Evolutionary conservation across 2,113 vertebrate species (phyloP).

Genomic region (Entomyzon cyanotis): DNA sequence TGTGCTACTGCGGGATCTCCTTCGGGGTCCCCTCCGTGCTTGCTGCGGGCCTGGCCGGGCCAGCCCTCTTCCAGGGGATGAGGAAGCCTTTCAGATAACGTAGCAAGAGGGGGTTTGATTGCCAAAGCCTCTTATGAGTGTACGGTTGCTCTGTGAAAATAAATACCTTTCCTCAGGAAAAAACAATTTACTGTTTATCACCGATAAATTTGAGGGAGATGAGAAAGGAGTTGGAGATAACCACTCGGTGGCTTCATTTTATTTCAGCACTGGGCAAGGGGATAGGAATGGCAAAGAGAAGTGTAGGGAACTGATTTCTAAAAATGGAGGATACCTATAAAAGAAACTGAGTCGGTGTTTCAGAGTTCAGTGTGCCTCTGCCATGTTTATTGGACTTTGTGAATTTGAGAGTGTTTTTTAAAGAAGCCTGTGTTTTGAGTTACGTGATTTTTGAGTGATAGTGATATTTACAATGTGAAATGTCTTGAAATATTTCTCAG

Average conservation of each 20-base stretch:
- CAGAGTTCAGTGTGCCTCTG: not conserved
- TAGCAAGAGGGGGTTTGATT: not conserved
- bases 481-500: conserved; percentile 62
- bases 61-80: not conserved
- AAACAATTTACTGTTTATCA: not conserved
- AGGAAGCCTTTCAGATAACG: not conserved
- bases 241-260: not conserved
- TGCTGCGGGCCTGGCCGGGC: not conserved
- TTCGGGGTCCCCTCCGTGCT: not conserved
- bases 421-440: conserved; percentile 39
- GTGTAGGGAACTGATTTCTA: not conserved
- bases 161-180: accelerated
- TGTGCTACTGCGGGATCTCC: not conserved
- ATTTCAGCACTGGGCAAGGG: not conserved
- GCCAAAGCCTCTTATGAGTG: no score
- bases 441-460: not conserved
- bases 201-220: not conserved
- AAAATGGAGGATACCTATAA: not conserved
- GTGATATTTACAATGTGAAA: not conserved
- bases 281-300: not conserved
- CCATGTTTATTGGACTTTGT: not conserved
- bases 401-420: not conserved
- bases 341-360: not conserved
- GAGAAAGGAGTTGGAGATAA: not conserved
- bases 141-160: not conserved